These are phyloP conservation scores for Petrocephalus schoutedeni DNA, from an alignment of 2,797 vertebrate genomes.

Conservation along the genomic window DNA sequence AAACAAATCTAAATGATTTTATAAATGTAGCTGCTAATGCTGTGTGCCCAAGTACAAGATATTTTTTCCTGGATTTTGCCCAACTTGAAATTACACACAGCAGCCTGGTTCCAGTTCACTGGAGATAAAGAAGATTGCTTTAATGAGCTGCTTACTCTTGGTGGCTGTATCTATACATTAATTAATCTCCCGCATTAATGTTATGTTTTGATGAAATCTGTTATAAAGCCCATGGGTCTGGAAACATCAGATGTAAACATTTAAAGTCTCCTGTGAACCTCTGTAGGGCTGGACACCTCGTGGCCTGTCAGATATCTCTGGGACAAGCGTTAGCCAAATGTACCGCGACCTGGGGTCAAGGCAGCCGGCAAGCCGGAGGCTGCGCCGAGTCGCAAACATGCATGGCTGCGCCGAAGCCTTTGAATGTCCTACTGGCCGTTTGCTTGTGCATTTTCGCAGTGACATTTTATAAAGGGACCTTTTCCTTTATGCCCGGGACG, in stretches of 20 bases:
- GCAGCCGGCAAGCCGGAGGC: background rate
- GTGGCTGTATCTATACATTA: too few relatives aligned
- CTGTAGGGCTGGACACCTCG: background rate
- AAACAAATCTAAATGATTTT: background rate
- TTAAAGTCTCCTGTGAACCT: background rate
- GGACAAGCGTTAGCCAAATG: background rate
- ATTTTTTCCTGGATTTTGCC: background rate
- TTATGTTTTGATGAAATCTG: background rate
- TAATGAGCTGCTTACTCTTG: too few relatives aligned
- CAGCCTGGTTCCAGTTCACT: background rate
- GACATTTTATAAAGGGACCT: background rate
- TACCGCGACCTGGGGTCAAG: background rate
- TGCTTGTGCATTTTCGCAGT: background rate
- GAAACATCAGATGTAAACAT: background rate
- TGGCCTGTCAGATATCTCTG: background rate
- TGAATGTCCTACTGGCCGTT: background rate
- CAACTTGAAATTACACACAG: background rate
- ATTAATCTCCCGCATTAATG: background rate
- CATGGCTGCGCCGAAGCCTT: background rate
- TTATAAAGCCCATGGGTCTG: background rate
- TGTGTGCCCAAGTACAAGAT: background rate
- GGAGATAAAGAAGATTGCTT: background rate
- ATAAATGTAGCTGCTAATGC: background rate
- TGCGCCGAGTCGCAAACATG: background rate
- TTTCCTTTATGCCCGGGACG: background rate